Percentiles rank a stretch among this genome's conserved stretches.
phyloP scores from a whole-genome alignment of 2,888 invertebrate genomes.

The Antheraea yamamai region DNA sequence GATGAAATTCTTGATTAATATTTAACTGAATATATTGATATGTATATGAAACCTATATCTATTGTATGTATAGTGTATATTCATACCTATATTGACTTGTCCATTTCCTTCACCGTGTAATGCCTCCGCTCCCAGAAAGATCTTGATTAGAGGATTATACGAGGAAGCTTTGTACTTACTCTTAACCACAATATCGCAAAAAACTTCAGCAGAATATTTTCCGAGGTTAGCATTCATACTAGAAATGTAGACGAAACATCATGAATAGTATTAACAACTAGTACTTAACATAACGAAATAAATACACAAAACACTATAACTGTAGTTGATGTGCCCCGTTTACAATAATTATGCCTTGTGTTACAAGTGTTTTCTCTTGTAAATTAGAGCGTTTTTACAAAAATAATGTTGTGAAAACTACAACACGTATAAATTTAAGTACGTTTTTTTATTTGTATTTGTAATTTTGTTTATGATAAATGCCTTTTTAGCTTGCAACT shows the following conservation, averaged over 20 bases:
- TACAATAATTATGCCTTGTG: too few species aligned
- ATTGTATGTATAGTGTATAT: not conserved
- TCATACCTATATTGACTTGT: conserved; percentile 46
- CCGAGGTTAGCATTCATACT: conserved; percentile 45
- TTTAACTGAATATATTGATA: not conserved
- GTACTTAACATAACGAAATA: not conserved
- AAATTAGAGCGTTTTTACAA: too few species aligned
- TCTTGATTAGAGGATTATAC: conserved; percentile 32
- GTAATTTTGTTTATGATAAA: too few species aligned
- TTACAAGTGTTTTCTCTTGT: too few species aligned
- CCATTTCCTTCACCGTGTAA: conserved; percentile 47
- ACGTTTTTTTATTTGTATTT: too few species aligned
- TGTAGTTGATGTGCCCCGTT: too few species aligned
- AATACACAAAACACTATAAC: too few species aligned
- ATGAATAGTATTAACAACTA: not conserved
- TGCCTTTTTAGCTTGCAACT: too few species aligned
- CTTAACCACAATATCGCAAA: conserved; percentile 45
- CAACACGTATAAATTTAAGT: too few species aligned
- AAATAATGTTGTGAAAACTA: too few species aligned
- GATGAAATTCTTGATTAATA: too few species aligned
- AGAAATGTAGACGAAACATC: conserved; percentile 26
- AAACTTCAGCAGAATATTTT: conserved; percentile 33
- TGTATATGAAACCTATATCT: not conserved
- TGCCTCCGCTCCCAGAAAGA: conserved; percentile 31
- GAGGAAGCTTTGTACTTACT: conserved; percentile 42